Evolutionary conservation across 1,140 invertebrate genomes (phyloP).

Genomic region (Drosophila sechellia): DNA sequence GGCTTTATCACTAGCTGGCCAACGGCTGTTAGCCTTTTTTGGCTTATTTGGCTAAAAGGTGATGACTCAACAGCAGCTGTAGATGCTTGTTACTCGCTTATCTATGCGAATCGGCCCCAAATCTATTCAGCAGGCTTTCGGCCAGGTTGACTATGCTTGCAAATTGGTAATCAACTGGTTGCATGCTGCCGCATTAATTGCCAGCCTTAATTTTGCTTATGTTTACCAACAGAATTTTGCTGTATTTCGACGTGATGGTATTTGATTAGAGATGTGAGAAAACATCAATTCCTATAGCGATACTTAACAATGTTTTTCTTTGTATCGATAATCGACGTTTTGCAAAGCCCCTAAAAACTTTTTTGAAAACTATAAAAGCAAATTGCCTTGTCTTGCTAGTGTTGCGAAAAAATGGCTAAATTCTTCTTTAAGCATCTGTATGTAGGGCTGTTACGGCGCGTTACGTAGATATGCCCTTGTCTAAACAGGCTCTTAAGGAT

Average conservation of each 20-base stretch:
- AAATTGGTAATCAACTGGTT: conserved; percentile 10
- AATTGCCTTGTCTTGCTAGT: no score
- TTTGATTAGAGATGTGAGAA: background rate
- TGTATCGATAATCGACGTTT: no score
- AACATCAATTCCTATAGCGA: no score
- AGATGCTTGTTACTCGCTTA: conserved; percentile 21
- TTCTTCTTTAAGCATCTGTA: no score
- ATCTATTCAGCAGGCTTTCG: conserved; percentile 32
- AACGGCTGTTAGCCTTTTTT: conserved; percentile 40
- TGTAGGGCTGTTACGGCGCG: no score
- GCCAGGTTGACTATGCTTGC: background rate
- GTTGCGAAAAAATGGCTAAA: no score
- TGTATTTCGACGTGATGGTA: conserved; percentile 34
- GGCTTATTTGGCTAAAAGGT: conserved; percentile 38
- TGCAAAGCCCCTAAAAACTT: no score
- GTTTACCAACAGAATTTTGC: conserved; percentile 36
- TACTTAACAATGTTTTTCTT: no score
- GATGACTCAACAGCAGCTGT: conserved; percentile 73
- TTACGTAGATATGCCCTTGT: no score
- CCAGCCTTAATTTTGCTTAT: conserved; percentile 14
- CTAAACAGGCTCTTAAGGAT: no score
- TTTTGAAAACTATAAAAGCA: no score
- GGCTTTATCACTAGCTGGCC: conserved; percentile 39
- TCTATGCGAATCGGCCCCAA: background rate
- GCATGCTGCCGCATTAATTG: conserved; percentile 41